Evolutionary conservation across 2,888 invertebrate species (phyloP), one percentile per base, ranked within the genome.

Genomic region (Tenthredo livida): DNA sequence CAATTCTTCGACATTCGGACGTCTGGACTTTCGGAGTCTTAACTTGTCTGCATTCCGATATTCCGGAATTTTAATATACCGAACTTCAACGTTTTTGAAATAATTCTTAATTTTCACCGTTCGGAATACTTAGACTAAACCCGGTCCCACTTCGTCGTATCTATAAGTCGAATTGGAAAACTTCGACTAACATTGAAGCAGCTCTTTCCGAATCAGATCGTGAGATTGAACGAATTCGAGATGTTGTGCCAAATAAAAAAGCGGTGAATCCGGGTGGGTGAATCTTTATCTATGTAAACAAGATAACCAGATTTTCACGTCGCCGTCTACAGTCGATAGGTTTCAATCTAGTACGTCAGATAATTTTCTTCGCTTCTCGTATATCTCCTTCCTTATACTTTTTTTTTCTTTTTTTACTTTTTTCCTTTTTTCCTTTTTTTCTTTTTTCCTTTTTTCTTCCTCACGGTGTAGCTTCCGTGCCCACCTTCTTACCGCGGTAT

Each of bases 291-390:
- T 9, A 77, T 33, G 77, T 77, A 47, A 77, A 77, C 77, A 77
- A 54, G 77, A 77, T 54, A 77, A 33, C n/a, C 77, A 10, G 77
- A 1, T 33, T 77, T 61, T 54, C 29, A 54, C 9, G 54, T 77
- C 29, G 47, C 54, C 77, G 29, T 29, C 54, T 54, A 29, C 17
- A 47, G 29, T 77, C 77, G 77, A 77, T 54, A 29, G 33, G 77
- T 77, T 47, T 77, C 77, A 77, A 77, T 77, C 77, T 54, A 54
- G 54, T n/a, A 17, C 29, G 77, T 77, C 73, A 25, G 47, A 73
- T 73, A 43, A 43, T 73, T 73, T 21, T 54, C 54, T 77, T 54
- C 5, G 29, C 29, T n/a, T 73, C 21, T 43, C 33, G 50, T 15
- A 33, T 33, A 40, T 50, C 54, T 54, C 40, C 10, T 5, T 29